These are phyloP conservation scores for Paramuricea clavata DNA, from an alignment of 92 coral and sea anemone genomes.

Conservation along the genomic window DNA sequence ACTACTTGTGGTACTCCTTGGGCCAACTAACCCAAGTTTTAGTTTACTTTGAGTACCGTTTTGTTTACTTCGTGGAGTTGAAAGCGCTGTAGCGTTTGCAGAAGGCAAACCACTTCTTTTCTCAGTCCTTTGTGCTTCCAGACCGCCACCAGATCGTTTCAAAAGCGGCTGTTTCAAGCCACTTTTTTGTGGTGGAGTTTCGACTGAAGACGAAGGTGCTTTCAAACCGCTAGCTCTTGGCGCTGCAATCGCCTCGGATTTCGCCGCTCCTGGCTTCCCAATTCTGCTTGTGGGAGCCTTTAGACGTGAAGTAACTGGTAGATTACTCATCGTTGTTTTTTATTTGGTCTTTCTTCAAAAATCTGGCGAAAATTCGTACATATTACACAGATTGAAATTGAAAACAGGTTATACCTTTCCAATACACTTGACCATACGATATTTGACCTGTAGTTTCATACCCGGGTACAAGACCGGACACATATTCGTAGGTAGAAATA, in stretches of 20 bases:
- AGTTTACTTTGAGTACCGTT: slow-evolving; percentile 39
- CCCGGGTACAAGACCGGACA: background rate
- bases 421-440: slow-evolving; percentile 1
- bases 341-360: background rate
- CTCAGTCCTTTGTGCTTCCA: slow-evolving; percentile 19
- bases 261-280: slow-evolving; percentile 18
- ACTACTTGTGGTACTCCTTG: background rate
- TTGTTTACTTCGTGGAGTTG: slow-evolving; percentile 32
- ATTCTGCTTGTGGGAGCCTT: slow-evolving; percentile 27
- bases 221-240: slow-evolving; percentile 37
- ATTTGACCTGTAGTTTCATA: slow-evolving; percentile 17
- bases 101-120: slow-evolving; percentile 7
- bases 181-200: slow-evolving; percentile 40
- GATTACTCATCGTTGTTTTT: slow-evolving; percentile 20
- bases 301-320: slow-evolving; percentile 41
- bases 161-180: slow-evolving; percentile 34
- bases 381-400: background rate
- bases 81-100: background rate
- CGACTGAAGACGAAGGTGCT: slow-evolving; percentile 22
- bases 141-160: slow-evolving; percentile 9
- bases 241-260: slow-evolving; percentile 11
- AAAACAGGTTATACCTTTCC: background rate
- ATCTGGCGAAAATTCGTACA: background rate
- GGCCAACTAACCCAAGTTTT: background rate
- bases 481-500: background rate